These are phyloP conservation scores for Laspeyria flexula DNA, from an alignment of 2,888 invertebrate genomes.

Conservation along the genomic window DNA sequence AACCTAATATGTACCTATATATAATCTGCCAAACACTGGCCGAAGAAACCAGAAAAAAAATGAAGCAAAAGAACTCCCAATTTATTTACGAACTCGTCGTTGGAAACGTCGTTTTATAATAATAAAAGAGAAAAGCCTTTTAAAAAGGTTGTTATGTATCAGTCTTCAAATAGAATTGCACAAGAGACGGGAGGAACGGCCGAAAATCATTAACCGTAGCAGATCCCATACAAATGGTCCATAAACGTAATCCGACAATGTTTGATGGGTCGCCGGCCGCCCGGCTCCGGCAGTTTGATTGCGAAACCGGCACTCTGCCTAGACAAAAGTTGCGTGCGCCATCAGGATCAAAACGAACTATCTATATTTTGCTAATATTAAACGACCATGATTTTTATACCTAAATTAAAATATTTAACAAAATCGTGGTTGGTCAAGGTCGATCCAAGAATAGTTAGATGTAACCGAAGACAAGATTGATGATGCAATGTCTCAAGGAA, in stretches of 20 bases:
- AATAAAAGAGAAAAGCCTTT: slow-evolving; percentile 31
- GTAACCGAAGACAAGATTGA: slow-evolving; percentile 38
- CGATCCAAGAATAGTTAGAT: slow-evolving; percentile 16
- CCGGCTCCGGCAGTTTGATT: slow-evolving; percentile 51
- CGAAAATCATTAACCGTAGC: slow-evolving; percentile 77
- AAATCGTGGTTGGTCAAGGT: slow-evolving; percentile 30
- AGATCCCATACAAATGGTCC: slow-evolving; percentile 79
- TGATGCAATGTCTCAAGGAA: slow-evolving; percentile 44
- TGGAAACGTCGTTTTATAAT: slow-evolving; percentile 7
- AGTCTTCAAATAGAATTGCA: slow-evolving; percentile 64
- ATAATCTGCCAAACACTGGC: neutral
- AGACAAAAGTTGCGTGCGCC: slow-evolving; percentile 47
- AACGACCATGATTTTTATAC: neutral
- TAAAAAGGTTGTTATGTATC: slow-evolving; percentile 64
- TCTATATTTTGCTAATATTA: neutral
- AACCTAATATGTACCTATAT: neutral
- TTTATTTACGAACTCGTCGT: neutral
- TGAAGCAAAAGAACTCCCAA: too few species aligned
- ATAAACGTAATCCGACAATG: slow-evolving; percentile 81
- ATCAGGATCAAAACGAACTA: slow-evolving; percentile 1
- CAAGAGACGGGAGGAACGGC: slow-evolving; percentile 60
- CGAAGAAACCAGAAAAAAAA: too few species aligned
- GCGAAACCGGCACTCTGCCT: slow-evolving; percentile 56
- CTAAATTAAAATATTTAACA: neutral
- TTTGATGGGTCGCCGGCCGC: slow-evolving; percentile 66